Evolutionary conservation across 2,797 vertebrate genomes (phyloP).

Genomic region (Ataeniobius toweri): DNA sequence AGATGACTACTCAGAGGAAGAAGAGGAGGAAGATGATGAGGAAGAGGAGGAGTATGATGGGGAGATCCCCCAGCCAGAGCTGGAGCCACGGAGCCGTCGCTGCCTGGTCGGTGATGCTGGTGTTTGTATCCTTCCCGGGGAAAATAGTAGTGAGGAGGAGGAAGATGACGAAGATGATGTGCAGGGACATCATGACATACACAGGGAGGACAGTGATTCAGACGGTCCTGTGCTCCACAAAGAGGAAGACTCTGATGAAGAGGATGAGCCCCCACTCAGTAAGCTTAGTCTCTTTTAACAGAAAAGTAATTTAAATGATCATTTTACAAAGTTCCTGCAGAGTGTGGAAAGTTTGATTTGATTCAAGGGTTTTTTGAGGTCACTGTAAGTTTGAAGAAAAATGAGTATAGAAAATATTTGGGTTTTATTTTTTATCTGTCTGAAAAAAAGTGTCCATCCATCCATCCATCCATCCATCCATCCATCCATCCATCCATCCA

Average conservation of each 20-base stretch:
- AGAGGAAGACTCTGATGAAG: conserved; percentile 91
- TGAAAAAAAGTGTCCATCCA: background rate
- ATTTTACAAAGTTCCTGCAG: background rate
- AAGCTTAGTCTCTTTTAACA: conserved; percentile 29
- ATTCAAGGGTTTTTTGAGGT: background rate
- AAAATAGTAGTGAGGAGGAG: conserved; percentile 82
- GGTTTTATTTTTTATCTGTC: no score
- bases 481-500: background rate
- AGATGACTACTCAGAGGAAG: conserved; percentile 90
- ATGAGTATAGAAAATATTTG: background rate
- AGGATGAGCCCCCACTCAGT: conserved; percentile 83
- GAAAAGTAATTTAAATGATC: background rate
- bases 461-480: background rate
- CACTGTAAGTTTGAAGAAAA: background rate
- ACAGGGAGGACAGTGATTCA: conserved; percentile 89
- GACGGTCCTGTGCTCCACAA: conserved; percentile 93
- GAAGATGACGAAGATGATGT: conserved; percentile 69
- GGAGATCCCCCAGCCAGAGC: conserved; percentile 80
- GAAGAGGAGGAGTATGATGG: conserved; percentile 81
- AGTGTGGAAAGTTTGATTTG: background rate
- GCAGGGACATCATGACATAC: conserved; percentile 78
- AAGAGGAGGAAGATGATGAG: conserved; percentile 77
- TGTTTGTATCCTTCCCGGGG: conserved; percentile 85
- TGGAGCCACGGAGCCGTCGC: conserved; percentile 77
- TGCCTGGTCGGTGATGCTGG: conserved; percentile 86